Percentiles rank a stretch among this genome's conserved stretches.
These are phyloP conservation scores for Drosophila paucipuncta DNA, from an alignment of 2,888 invertebrate species.

Conservation along the genomic window DNA sequence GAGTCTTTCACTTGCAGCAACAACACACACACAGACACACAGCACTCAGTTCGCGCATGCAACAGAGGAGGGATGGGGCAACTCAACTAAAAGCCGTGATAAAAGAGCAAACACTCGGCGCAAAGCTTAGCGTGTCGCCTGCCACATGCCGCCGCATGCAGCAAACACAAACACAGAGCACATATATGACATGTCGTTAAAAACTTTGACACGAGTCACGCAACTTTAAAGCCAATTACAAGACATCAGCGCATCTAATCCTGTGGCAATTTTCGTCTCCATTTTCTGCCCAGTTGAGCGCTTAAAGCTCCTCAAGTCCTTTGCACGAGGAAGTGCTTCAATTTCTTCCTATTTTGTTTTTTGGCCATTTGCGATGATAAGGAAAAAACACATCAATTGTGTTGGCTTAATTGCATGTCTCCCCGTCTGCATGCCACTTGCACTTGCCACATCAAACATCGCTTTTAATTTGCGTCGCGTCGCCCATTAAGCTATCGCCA, in stretches of 20 bases:
- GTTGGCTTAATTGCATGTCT: constrained; percentile 59
- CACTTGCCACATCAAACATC: constrained; percentile 46
- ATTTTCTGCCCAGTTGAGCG: constrained; percentile 47
- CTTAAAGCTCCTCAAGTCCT: constrained; percentile 19
- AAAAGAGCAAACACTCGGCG: constrained; percentile 54
- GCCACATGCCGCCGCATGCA: constrained; percentile 29
- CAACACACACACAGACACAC: constrained; percentile 27
- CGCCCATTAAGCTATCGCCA: constrained; percentile 71
- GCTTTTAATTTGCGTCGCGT: constrained; percentile 62
- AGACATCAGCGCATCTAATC: constrained; percentile 46
- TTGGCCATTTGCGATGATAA: constrained; percentile 33
- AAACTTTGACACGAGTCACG: constrained; percentile 48
- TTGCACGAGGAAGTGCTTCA: constrained; percentile 20
- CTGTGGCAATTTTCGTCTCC: constrained; percentile 33
- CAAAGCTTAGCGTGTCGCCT: constrained; percentile 55
- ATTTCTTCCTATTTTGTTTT: background rate
- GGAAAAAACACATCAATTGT: constrained; percentile 50
- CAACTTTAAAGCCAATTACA: constrained; percentile 71
- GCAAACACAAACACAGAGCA: constrained; percentile 19
- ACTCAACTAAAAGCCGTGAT: constrained; percentile 48
- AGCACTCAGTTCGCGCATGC: constrained; percentile 50
- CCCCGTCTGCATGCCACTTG: constrained; percentile 14
- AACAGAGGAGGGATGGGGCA: constrained; percentile 7
- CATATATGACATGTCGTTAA: constrained; percentile 53
- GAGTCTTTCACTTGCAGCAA: constrained; percentile 62